Evolutionary conservation across 2,797 vertebrate species (phyloP).

Genomic region (Antrozous pallidus): DNA sequence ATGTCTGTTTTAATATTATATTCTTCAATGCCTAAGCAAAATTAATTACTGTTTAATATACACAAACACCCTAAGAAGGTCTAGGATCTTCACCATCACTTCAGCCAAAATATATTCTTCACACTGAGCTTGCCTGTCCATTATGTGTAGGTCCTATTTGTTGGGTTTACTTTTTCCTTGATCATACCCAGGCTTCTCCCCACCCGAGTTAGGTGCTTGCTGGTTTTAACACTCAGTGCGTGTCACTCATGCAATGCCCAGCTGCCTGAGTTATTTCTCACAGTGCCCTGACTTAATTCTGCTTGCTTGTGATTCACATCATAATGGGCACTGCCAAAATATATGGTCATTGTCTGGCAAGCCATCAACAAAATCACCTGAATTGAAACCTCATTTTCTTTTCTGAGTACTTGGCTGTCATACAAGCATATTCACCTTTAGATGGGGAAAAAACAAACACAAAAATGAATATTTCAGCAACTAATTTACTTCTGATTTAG

Average conservation of each 20-base stretch:
- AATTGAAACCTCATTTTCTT: background rate
- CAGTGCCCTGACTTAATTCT: background rate
- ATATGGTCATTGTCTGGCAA: background rate
- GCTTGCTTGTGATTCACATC: background rate
- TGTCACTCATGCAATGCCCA: background rate
- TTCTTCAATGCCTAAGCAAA: background rate
- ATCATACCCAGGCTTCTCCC: background rate
- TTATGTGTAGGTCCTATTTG: background rate
- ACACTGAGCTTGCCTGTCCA: background rate
- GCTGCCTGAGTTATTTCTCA: background rate
- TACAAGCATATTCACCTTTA: background rate
- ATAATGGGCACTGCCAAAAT: background rate
- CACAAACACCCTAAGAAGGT: background rate
- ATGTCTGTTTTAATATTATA: background rate
- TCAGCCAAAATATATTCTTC: background rate
- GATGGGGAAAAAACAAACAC: background rate
- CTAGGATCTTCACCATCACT: background rate
- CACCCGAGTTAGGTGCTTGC: rapidly evolving
- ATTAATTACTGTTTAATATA: background rate
- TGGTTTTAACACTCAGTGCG: background rate
- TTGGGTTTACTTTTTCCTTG: rapidly evolving
- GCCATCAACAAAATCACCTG: background rate
- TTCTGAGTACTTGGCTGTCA: background rate
- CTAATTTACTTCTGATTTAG: background rate
- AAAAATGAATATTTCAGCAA: too few species aligned